Percentiles rank a stretch among this genome's conserved stretches.
Conservation (phyloP, 2,113 vertebrate species). For the Hemiscyllium ocellatum region DNA sequence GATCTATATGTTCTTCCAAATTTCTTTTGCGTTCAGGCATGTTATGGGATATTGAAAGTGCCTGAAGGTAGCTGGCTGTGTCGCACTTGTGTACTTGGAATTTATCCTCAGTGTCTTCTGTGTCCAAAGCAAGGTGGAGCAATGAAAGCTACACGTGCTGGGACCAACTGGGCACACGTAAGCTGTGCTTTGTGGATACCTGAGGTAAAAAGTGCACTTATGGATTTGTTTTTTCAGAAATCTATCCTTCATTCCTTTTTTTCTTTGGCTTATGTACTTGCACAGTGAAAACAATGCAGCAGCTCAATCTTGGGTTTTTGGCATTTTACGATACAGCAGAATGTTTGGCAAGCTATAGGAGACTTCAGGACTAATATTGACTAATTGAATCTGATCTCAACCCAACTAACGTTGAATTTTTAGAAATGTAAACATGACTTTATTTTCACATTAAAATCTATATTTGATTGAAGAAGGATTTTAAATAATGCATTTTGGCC, state of each 20-base stretch:
- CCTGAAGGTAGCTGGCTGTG: constrained; percentile 97
- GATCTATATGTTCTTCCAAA: neutral
- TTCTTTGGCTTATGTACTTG: neutral
- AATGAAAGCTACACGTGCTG: constrained; percentile 90
- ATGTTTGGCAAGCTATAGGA: too few species aligned
- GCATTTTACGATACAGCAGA: too few species aligned
- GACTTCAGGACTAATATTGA: too few species aligned
- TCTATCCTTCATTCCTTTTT: neutral
- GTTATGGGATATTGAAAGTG: constrained; percentile 93
- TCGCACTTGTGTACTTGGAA: constrained; percentile 83
- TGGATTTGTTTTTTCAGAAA: too few species aligned
- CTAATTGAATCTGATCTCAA: too few species aligned
- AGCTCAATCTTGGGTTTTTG: too few species aligned
- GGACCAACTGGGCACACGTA: constrained; percentile 93
- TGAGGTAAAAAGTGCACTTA: constrained; percentile 63
- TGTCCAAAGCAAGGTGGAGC: constrained; percentile 93
- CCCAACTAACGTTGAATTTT: too few species aligned
- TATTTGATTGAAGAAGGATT: too few species aligned
- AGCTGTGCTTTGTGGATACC: constrained; percentile 98
- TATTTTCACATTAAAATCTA: too few species aligned
- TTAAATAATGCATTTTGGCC: too few species aligned
- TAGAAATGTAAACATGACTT: too few species aligned
- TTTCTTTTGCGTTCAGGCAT: constrained; percentile 66
- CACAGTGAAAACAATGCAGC: too few species aligned
- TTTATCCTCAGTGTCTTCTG: constrained; percentile 85